Base-by-base conservation (phyloP, 2,113 vertebrate genomes). In the Micromys minutus region DNA sequence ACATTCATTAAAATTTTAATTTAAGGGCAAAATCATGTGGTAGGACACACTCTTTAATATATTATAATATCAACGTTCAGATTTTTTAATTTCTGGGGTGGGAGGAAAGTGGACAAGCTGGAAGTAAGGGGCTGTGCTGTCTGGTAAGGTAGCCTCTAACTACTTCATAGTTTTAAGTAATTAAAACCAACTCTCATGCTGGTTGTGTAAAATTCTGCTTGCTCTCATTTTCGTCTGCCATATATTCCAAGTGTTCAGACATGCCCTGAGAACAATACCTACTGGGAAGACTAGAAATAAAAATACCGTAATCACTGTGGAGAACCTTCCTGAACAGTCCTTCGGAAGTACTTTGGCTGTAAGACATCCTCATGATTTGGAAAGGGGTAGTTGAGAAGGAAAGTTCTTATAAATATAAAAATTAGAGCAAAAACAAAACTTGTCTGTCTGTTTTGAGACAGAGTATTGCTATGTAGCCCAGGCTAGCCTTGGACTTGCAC, bases 381-480 rank as follows among this genome's bases (percentile, higher is more conserved):
- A 86, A 94, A 96, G 87, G 81, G 19, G n/a, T 57, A 13, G 13
- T 76, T 67, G 59, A 72, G 50, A 13, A 3, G 59, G 9, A 87
- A 94, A 84, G 8, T 89, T 89, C 15, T 63, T 84, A 26, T 74
- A 77, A 91, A 91, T 57, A 55, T 31, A 83, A 63, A 87, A 81
- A 75, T 5, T 13, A 34, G 65, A 65, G 50, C 13, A 81, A 85
- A 86, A 26, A 72, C 31, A 71, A 90, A 87, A 3, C 36, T 24
- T 69, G 12, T 87, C 42, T 71, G 47, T 24, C 16, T 50, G 21
- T 87, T 72, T 72, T 72, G 50, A 72, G 85, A 34, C 67, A 71
- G 67, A 4, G 8, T 72, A 3, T 55, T n/a, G 13, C 24, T 42
- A 31, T 21, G 24, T 42, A 42, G 67, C 50, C 26, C 50, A 88